Percentiles rank a stretch among this genome's conserved stretches.
Evolutionary conservation across 2,888 invertebrate genomes (phyloP).

Genomic region (Phengaris arion): DNA sequence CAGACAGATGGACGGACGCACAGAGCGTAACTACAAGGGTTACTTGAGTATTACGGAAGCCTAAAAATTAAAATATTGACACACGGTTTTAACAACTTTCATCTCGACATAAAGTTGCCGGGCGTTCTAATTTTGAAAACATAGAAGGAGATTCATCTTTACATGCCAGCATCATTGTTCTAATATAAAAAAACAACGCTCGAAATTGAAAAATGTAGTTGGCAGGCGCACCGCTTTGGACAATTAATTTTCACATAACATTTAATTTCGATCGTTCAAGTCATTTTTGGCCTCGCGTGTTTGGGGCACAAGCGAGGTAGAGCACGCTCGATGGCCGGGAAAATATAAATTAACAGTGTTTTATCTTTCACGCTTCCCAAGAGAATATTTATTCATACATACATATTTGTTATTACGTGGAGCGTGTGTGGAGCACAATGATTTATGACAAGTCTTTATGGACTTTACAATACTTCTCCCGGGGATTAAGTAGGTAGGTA

Average conservation of each 20-base stretch:
- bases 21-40: too few relatives aligned
- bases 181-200: constrained; percentile 34
- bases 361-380: constrained; percentile 15
- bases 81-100: too few relatives aligned
- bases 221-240: constrained; percentile 39
- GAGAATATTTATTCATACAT: constrained; percentile 13
- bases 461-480: neutral
- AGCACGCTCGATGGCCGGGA: constrained; percentile 4
- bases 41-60: too few relatives aligned
- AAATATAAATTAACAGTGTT: constrained; percentile 20
- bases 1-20: too few relatives aligned
- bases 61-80: too few relatives aligned
- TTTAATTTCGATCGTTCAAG: constrained; percentile 41
- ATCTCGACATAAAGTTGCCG: neutral
- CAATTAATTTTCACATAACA: constrained; percentile 45
- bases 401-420: neutral
- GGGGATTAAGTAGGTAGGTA: neutral
- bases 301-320: constrained; percentile 29
- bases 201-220: constrained; percentile 36
- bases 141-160: neutral
- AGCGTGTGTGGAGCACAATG: neutral
- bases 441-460: neutral
- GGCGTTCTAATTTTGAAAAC: constrained; percentile 12
- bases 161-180: neutral
- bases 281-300: constrained; percentile 42